A percentile compares a stretch with the other conserved stretches of the same genome.
These are phyloP conservation scores for Scaptodrosophila latifasciaeformis DNA, from an alignment of 2,888 invertebrate genomes.

Conservation along the genomic window DNA sequence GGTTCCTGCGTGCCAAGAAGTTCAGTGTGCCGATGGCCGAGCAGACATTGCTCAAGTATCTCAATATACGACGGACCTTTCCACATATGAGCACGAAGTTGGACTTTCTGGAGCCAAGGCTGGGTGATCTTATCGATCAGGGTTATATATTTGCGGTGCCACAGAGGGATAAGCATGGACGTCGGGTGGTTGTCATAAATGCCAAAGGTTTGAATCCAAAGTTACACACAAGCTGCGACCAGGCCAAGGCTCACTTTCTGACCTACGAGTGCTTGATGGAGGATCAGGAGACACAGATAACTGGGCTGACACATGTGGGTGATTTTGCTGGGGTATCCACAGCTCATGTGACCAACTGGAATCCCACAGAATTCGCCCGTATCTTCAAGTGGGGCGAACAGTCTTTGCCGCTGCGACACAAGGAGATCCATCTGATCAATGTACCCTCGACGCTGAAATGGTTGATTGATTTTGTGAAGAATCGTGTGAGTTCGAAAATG, in stretches of 20 bases:
- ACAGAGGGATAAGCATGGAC: slow-evolving; percentile 82
- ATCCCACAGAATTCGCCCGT: slow-evolving; percentile 82
- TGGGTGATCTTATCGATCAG: slow-evolving; percentile 80
- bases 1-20: slow-evolving; percentile 86
- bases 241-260: slow-evolving; percentile 82
- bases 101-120: slow-evolving; percentile 79
- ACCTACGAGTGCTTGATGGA: slow-evolving; percentile 86
- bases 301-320: slow-evolving; percentile 84
- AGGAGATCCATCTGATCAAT: slow-evolving; percentile 84
- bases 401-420: slow-evolving; percentile 87
- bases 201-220: slow-evolving; percentile 82
- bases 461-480: slow-evolving; percentile 83
- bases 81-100: slow-evolving; percentile 80
- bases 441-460: slow-evolving; percentile 84
- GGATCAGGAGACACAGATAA: slow-evolving; percentile 84
- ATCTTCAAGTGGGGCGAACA: slow-evolving; percentile 87
- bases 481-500: slow-evolving; percentile 83
- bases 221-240: slow-evolving; percentile 81
- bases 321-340: slow-evolving; percentile 80
- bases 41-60: slow-evolving; percentile 85
- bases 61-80: slow-evolving; percentile 83
- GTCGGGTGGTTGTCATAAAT: slow-evolving; percentile 81
- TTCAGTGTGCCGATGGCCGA: slow-evolving; percentile 87
- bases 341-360: slow-evolving; percentile 83
- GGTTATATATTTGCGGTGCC: slow-evolving; percentile 88